These are phyloP conservation scores for Selenia dentaria DNA, from an alignment of 2,888 invertebrate genomes.

Conservation along the genomic window DNA sequence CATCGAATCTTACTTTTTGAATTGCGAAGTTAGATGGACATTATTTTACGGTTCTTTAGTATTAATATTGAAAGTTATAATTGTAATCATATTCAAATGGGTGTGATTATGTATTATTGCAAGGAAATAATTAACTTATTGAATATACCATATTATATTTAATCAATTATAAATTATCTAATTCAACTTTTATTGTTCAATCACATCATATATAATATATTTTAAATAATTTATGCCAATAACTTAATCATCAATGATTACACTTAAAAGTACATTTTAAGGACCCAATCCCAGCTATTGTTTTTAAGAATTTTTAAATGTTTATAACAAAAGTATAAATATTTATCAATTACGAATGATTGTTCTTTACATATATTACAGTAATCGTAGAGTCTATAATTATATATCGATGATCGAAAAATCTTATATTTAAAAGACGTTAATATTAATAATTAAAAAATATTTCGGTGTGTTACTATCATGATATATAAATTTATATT, in stretches of 20 bases:
- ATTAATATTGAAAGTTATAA: no score
- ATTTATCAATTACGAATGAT: not conserved
- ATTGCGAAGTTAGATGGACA: no score
- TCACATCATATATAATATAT: no score
- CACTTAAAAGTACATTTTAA: conserved; percentile 36
- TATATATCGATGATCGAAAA: not conserved
- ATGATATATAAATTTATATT: conserved; percentile 1
- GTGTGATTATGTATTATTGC: no score
- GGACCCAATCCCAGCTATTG: conserved; percentile 78
- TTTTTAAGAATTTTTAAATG: conserved; percentile 24
- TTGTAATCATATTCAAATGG: no score
- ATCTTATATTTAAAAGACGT: not conserved
- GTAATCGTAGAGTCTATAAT: not conserved
- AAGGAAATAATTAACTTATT: no score
- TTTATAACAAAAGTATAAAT: conserved; percentile 21
- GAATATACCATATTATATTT: no score
- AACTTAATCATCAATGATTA: conserved; percentile 5
- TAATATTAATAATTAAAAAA: not conserved
- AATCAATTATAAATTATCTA: no score
- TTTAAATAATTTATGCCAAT: not conserved
- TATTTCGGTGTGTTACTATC: conserved; percentile 17
- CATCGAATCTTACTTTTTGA: no score
- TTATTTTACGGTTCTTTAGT: no score
- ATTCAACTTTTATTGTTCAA: no score
- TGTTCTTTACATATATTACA: not conserved